Percentiles rank a stretch among this genome's conserved stretches.
These are phyloP conservation scores for Engraulis encrasicolus DNA, from an alignment of 2,113 vertebrate genomes.

Conservation along the genomic window DNA sequence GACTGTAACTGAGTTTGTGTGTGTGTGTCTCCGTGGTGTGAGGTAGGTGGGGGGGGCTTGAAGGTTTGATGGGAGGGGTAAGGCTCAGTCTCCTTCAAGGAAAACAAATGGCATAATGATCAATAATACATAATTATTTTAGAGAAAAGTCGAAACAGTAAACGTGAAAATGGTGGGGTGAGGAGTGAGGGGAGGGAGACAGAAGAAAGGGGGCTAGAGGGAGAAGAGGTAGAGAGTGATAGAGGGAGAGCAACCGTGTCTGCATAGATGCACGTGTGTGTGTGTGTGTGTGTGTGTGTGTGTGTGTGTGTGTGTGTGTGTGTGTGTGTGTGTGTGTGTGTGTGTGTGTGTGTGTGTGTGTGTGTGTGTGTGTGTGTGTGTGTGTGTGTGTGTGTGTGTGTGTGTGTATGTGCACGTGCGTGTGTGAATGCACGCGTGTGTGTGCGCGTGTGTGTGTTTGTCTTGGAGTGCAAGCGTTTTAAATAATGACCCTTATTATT, in stretches of 20 bases:
- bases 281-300: too few relatives aligned
- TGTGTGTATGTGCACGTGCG: too few relatives aligned
- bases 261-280: background rate
- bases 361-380: background rate
- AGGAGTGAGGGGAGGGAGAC: background rate
- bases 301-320: background rate
- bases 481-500: background rate
- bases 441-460: background rate
- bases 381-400: background rate
- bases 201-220: background rate
- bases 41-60: background rate
- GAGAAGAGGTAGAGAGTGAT: background rate
- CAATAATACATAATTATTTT: too few relatives aligned
- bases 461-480: background rate
- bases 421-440: background rate
- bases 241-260: conserved; percentile 25
- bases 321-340: background rate
- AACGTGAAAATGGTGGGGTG: background rate
- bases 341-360: background rate
- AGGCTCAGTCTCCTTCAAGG: background rate
- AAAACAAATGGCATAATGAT: background rate
- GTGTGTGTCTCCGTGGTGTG: background rate
- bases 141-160: background rate
- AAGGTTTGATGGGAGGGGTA: background rate
- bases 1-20: background rate